Evolutionary conservation across 2,888 invertebrate genomes (phyloP), one percentile per base, ranked within the genome.

Genomic region (Caenorhabditis sp.): DNA sequence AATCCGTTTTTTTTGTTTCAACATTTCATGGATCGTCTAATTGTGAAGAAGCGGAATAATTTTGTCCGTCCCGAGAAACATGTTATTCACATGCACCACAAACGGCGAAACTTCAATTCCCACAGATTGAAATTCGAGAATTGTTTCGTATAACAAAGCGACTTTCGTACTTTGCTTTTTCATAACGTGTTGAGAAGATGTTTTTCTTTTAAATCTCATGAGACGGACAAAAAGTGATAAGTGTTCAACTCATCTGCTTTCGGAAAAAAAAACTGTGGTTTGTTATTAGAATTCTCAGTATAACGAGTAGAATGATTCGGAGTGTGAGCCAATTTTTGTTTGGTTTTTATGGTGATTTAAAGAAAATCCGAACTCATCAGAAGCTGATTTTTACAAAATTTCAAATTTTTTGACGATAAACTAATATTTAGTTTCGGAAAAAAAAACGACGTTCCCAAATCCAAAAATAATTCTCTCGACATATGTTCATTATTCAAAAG

Each of bases 41-140:
- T 17, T 43, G 6, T 17, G 17, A 43, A 17, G 43, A 43, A 43
- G 43, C 43, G 43, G 43, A 43, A 43, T 43, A 43, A 43, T 43
- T 17, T 43, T 43, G n/a, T n/a, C 14, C 17, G 43, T 5, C 43
- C 8, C 17, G 14, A 23, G 23, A 54, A 53, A 17, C 37, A 62
- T 36, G 14, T 14, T 12, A 26, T 51, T 19, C 31, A 53, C 31
- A 31, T 12, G 53, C 24, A 17, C 37, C n/a, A 43, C 2, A 14
- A 3, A 31, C 58, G 53, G 58, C 62, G 26, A 37, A 58, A 68
- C 62, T 62, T 68, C 54, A 62, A 63, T 36, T 57, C 14, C 66
- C 50, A 53, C 43, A 68, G 59, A 59, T 36, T 60, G 64, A 69
- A 64, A 60, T 60, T 69, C 60, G 50, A 59, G 49, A 63, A 60